Conservation (phyloP, 2,797 vertebrate species). For the Pipistrellus kuhlii region DNA sequence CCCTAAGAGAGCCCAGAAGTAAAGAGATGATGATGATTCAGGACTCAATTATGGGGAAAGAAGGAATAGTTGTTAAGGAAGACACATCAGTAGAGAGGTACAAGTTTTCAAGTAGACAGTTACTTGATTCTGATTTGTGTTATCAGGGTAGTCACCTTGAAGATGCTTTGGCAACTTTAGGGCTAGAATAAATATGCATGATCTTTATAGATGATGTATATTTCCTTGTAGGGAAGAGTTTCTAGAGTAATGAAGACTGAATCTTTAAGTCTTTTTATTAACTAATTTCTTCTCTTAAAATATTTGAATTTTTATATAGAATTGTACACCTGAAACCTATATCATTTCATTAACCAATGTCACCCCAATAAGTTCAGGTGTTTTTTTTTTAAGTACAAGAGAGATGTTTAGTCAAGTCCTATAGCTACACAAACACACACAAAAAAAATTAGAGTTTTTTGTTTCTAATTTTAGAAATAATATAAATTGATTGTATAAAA, state of each 20-base stretch:
- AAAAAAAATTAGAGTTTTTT: background rate
- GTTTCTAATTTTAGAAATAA: constrained; percentile 31
- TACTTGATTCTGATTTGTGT: background rate
- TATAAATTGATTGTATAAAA: background rate
- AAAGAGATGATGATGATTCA: background rate
- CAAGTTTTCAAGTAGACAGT: background rate
- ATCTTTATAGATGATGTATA: background rate
- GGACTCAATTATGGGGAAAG: background rate
- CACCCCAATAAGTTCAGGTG: background rate
- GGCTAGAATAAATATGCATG: background rate
- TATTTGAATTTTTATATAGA: background rate
- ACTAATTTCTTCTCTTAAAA: constrained; percentile 20
- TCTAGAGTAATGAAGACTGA: background rate
- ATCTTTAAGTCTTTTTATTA: constrained; percentile 20
- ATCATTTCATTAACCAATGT: background rate
- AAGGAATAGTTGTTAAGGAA: background rate
- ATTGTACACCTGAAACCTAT: background rate
- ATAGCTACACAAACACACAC: background rate
- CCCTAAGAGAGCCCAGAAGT: background rate
- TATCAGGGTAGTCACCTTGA: background rate
- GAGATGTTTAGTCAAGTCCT: background rate
- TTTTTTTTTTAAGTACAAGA: background rate
- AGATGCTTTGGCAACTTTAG: background rate
- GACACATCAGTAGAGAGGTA: background rate
- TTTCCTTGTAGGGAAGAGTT: background rate